Percentiles rank a stretch among this genome's conserved stretches.
Conservation (phyloP, 2,888 invertebrate genomes). For the Yponomeuta sedellus region DNA sequence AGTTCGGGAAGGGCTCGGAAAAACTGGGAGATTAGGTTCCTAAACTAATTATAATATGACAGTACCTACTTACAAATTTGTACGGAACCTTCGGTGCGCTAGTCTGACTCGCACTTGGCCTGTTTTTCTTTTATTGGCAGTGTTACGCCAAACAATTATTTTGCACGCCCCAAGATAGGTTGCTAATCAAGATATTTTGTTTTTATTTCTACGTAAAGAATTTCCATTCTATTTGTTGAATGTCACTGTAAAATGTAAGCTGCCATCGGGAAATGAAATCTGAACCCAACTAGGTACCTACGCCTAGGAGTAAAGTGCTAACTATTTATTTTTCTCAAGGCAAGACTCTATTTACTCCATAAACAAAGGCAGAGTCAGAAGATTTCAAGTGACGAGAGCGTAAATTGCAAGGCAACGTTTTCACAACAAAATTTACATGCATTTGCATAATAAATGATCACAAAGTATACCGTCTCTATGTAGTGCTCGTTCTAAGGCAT, state of each 20-base stretch:
- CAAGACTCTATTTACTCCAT: slow-evolving; percentile 1
- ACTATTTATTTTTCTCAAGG: slow-evolving; percentile 1
- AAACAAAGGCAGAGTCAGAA: slow-evolving; percentile 5
- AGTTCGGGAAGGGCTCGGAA: no score
- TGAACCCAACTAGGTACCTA: not conserved
- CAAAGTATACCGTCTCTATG: not conserved
- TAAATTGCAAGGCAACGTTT: slow-evolving; percentile 9
- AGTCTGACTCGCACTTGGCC: no score
- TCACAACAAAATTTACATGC: slow-evolving; percentile 6
- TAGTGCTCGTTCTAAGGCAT: not conserved
- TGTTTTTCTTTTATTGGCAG: no score
- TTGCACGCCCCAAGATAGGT: not conserved
- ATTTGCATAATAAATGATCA: slow-evolving; percentile 3
- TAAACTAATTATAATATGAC: no score
- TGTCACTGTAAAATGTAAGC: no score
- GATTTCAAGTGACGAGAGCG: slow-evolving; percentile 5
- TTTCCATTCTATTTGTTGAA: no score
- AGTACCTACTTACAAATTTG: no score
- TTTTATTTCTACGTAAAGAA: no score
- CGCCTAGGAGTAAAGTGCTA: not conserved
- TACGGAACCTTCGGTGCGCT: no score
- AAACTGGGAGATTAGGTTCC: no score
- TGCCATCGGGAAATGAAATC: not conserved
- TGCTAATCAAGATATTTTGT: no score
- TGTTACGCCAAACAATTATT: no score